Evolutionary conservation across 2,113 vertebrate genomes (phyloP).

Genomic region (Calidris pugnax): DNA sequence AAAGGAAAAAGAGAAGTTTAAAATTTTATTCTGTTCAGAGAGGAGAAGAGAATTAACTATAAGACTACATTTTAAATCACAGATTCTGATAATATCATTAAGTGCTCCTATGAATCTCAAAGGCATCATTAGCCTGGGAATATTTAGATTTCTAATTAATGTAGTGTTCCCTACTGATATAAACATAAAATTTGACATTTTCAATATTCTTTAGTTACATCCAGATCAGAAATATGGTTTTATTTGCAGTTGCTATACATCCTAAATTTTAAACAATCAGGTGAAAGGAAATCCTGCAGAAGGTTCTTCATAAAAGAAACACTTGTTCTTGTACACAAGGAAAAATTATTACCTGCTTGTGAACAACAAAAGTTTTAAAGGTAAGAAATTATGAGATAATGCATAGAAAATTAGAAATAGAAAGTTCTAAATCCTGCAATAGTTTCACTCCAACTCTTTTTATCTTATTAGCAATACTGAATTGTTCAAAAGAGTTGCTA

Average conservation of each 20-base stretch:
- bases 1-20: background rate
- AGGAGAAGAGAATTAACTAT: background rate
- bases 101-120: background rate
- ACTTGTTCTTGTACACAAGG: background rate
- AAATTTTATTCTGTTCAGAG: background rate
- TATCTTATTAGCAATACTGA: background rate
- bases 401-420: background rate
- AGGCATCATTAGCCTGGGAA: background rate
- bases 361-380: background rate
- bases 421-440: background rate
- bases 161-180: background rate
- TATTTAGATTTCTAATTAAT: slow-evolving; percentile 17
- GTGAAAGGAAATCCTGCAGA: background rate
- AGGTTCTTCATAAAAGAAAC: background rate
- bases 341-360: background rate
- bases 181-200: background rate
- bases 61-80: background rate
- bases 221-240: background rate
- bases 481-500: background rate
- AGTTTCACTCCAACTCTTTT: background rate
- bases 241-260: background rate
- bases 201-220: background rate
- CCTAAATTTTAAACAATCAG: background rate
- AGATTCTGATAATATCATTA: background rate
- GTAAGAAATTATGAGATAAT: background rate